Conservation (phyloP, 35 echinoderm and acorn worm species). For the Apostichopus parvimensis region DNA sequence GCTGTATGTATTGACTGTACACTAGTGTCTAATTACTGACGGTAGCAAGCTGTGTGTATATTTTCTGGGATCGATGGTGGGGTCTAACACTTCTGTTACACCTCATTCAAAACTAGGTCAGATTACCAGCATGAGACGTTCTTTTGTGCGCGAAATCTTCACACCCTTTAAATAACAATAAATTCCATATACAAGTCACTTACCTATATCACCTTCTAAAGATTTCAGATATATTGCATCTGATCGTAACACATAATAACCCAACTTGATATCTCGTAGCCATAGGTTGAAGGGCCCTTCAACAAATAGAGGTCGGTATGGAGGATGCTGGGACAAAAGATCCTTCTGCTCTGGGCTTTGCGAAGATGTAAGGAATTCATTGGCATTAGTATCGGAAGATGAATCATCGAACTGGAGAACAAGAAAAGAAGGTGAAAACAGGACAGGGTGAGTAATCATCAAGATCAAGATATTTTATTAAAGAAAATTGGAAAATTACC, state of each 20-base stretch:
- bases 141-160: too few relatives aligned
- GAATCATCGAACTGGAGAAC: neutral
- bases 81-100: too few relatives aligned
- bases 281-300: constrained; percentile 93
- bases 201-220: neutral
- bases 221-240: constrained; percentile 45
- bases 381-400: neutral
- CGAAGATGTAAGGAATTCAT: constrained; percentile 76
- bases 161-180: neutral
- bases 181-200: neutral
- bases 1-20: too few relatives aligned
- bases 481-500: too few relatives aligned
- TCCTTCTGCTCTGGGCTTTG: constrained; percentile 95
- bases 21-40: too few relatives aligned
- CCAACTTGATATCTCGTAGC: constrained; percentile 67
- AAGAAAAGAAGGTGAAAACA: neutral
- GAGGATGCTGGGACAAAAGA: constrained; percentile 73
- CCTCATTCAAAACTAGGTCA: too few relatives aligned
- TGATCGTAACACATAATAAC: constrained; percentile 82
- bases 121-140: too few relatives aligned
- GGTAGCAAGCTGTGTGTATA: too few relatives aligned
- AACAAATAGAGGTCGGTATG: constrained; percentile 79
- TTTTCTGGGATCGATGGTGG: too few relatives aligned
- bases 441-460: neutral
- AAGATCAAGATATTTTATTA: neutral